Base-by-base conservation (phyloP, 2,113 vertebrate species). In the Pogona vitticeps region DNA sequence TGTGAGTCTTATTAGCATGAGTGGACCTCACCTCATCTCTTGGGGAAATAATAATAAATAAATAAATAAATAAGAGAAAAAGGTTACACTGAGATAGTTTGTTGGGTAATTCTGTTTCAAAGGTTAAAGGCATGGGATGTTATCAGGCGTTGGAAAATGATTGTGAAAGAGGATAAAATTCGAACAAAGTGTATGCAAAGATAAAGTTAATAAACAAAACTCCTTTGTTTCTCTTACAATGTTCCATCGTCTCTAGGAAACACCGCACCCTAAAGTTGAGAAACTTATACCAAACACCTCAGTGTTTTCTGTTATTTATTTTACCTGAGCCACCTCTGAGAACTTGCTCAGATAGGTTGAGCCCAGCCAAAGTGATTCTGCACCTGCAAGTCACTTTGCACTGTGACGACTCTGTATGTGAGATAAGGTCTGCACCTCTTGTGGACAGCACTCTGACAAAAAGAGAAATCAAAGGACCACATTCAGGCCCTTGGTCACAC, bases 161-260 rank as follows among this genome's bases (percentile, higher is more conserved):
- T 94, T 92, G 87, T 86, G 91, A 92, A 92, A 83, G 73, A 70
- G 85, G 93, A 94, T 95, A 96, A 95, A 92, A 92, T 90, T 95
- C 89, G 91, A 82, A 89, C 70, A 40, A 84, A 87, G 91, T 77
- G 31, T 91, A 84, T 82, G 71, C 40, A 70, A 76, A 93, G 91
- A 89, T 93, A 93, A 93, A 67, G 84, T 92, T 91, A 88, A 65
- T 91, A 86, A 31, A 31, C 52, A 28, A 86, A 92, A 68, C 0
- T 68, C 72, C 77, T 89, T 92, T 90, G 89, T 82, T 14, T 76
- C 56, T 75, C 75, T 80, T 56, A 59, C 81, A 75, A 73, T 86
- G 68, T 92, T 83, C 38, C 75, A 0, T 73, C 80, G 83, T 90
- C 75, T 76, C 83, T 93, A 89, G 59, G 78, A 92, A 93, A 85